Evolutionary conservation across 2,113 vertebrate genomes (phyloP).

Genomic region (Callocephalon fimbriatum): DNA sequence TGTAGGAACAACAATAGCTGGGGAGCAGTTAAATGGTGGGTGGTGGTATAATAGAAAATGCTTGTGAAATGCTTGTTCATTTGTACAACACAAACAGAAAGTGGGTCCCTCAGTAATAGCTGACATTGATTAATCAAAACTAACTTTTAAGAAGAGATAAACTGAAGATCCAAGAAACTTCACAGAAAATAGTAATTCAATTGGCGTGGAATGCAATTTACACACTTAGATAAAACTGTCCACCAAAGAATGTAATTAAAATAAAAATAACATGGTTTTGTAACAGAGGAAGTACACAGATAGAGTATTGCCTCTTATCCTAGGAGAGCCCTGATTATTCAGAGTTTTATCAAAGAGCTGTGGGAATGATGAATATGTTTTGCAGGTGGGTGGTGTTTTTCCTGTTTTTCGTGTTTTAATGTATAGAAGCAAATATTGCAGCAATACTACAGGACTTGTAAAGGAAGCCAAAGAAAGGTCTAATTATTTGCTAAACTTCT

Average conservation of each 20-base stretch:
- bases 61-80: background rate
- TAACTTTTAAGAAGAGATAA: background rate
- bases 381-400: conserved; percentile 7
- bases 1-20: background rate
- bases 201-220: background rate
- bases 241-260: background rate
- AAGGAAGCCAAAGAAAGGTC: background rate
- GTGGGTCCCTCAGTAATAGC: background rate
- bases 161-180: background rate
- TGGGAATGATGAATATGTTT: background rate
- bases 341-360: background rate
- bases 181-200: background rate
- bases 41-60: background rate
- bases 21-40: background rate
- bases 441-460: background rate
- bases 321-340: background rate
- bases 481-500: background rate
- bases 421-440: background rate
- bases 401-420: conserved; percentile 12
- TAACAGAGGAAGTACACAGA: background rate
- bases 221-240: background rate
- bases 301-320: background rate
- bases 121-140: background rate
- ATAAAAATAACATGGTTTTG: background rate
- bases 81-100: background rate